Evolutionary conservation across 2,113 vertebrate genomes (phyloP), one percentile per base, ranked within the genome.

Genomic region (Xiphias gladius): DNA sequence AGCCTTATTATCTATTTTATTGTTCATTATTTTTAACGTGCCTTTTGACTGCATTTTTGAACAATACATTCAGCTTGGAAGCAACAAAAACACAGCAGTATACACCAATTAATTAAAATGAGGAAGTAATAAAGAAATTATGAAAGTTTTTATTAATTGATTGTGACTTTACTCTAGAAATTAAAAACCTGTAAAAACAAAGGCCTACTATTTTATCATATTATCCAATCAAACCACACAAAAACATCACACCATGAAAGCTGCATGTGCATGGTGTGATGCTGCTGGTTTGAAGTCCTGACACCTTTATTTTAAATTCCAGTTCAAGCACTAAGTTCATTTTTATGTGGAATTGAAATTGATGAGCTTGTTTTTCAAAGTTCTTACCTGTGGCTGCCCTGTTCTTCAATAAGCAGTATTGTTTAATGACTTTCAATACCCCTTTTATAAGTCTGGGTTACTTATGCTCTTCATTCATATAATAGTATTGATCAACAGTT

Each of bases 401-500:
- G 13, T 57, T 66, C 30, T 28, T 9, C 1, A 20, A 39, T 28
- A 22, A 59, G 67, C 30, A 35, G 1, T 0, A 14, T 57, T 59
- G 35, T 68, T 11, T 58, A 24, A 35, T 24, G 26, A 22, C 62
- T 43, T 46, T 54, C 26, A 41, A 52, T 13, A 52, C 20, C 19
- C 11, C 28, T 73, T 59, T 64, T 59, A 52, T 48, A 59, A 22
- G 24, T 65, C 55, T 9, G 9, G 28, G 16, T 59, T 61, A 58
- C 28, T 39, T 63, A 28, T 63, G 46, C 10, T 11, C 74, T 2
- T 78, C 24, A 79, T 83, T 85, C 37, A 67, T 35, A 86, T 86
- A 73, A 55, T 50, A 46, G 26, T 61, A 88, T 84, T 66, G 79
- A 90, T 88, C 43, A 37, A 28, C 16, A 35, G 61, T 30, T 35